These are phyloP conservation scores for Drosophila auraria DNA, from an alignment of 1,140 invertebrate genomes.

Conservation along the genomic window DNA sequence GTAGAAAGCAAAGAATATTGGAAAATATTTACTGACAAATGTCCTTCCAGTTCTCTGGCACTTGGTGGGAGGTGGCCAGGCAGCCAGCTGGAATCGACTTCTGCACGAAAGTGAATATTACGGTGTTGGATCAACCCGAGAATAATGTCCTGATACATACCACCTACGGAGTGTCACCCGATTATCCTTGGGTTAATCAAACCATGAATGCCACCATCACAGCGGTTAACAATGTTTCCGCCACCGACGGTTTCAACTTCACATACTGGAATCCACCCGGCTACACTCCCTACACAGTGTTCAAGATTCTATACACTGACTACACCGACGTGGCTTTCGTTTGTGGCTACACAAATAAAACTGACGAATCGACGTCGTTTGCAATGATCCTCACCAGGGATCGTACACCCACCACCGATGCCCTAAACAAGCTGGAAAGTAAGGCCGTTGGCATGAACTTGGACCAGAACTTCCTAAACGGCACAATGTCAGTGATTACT, in stretches of 20 bases:
- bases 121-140: slow-evolving; percentile 15
- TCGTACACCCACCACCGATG: slow-evolving; percentile 27
- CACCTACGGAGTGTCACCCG: slow-evolving; percentile 55
- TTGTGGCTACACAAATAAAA: slow-evolving; percentile 72
- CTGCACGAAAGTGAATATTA: slow-evolving; percentile 66
- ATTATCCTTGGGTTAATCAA: slow-evolving; percentile 74
- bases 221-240: neutral
- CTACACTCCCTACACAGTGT: slow-evolving; percentile 46
- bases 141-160: slow-evolving; percentile 60
- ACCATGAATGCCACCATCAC: slow-evolving; percentile 72
- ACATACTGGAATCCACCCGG: slow-evolving; percentile 54
- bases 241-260: slow-evolving; percentile 47
- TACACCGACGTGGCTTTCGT: slow-evolving; percentile 56
- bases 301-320: slow-evolving; percentile 64
- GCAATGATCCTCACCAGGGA: slow-evolving; percentile 59
- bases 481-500: slow-evolving; percentile 55
- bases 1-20: neutral
- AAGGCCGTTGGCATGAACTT: neutral
- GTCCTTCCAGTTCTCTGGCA: slow-evolving; percentile 54
- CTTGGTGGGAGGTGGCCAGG: slow-evolving; percentile 76
- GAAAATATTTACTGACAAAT: neutral
- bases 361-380: slow-evolving; percentile 53
- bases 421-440: slow-evolving; percentile 33
- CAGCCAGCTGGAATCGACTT: slow-evolving; percentile 41
- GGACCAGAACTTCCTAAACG: slow-evolving; percentile 58